These are phyloP conservation scores for Hemicordylus capensis DNA, from an alignment of 2,113 vertebrate genomes.

Conservation along the genomic window DNA sequence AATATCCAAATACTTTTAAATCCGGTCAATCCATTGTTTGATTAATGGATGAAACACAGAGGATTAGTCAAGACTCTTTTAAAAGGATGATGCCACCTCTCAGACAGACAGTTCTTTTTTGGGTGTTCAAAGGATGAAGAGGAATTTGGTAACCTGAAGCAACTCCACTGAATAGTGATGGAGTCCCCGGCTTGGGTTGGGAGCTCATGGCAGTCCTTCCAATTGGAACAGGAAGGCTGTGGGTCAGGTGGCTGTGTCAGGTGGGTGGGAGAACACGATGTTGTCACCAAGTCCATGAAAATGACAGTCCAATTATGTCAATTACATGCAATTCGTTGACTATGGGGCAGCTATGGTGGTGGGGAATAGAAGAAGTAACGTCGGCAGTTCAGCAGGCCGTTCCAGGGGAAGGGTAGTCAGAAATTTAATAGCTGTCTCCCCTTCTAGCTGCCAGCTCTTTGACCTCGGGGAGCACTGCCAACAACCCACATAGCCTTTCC, in stretches of 20 bases:
- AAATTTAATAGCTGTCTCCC: no score
- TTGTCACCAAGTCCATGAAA: background rate
- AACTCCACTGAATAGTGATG: background rate
- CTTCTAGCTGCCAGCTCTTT: no score
- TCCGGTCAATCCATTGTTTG: background rate
- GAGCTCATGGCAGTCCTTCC: background rate
- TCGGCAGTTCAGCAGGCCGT: no score
- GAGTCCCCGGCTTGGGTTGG: background rate
- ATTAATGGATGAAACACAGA: background rate
- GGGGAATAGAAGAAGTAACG: no score
- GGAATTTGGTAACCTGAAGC: background rate
- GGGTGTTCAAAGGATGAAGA: background rate
- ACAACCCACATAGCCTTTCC: no score
- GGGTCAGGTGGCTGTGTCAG: no score
- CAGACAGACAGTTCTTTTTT: background rate
- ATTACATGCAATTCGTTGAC: conserved; percentile 11
- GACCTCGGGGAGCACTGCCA: no score
- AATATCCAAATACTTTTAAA: background rate
- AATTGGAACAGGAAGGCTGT: background rate
- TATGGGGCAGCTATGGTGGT: no score
- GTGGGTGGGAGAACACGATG: background rate
- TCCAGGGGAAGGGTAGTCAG: no score
- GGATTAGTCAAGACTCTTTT: no score
- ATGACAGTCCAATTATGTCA: background rate
- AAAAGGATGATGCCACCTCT: background rate